phyloP scores from a whole-genome alignment of 1,140 invertebrate species.

The Brachionus paranguensis region DNA sequence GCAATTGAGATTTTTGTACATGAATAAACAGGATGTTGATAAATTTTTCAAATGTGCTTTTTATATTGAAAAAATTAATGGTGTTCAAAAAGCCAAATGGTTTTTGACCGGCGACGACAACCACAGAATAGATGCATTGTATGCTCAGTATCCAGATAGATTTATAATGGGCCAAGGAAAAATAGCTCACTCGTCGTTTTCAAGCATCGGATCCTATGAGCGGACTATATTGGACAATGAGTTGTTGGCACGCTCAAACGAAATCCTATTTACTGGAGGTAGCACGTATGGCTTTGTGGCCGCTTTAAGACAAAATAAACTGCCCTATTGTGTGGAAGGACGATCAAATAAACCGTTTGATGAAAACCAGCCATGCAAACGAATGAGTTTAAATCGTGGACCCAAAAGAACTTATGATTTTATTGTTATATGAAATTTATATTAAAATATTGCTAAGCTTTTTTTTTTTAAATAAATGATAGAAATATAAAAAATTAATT shows the following conservation, averaged over 20 bases:
- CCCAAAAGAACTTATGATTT: background rate
- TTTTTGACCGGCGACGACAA: background rate
- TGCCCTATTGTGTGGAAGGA: conserved; percentile 10
- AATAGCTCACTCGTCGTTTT: background rate
- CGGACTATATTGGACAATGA: background rate
- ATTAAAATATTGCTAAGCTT: background rate
- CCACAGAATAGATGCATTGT: background rate
- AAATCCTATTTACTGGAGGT: conserved; percentile 9
- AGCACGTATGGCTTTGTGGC: conserved; percentile 13
- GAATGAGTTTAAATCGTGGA: conserved; percentile 2
- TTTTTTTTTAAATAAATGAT: background rate
- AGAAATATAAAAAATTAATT: background rate
- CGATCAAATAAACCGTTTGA: background rate
- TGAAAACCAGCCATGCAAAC: background rate
- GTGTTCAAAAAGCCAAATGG: background rate
- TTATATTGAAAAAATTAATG: conserved; percentile 22
- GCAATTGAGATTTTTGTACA: conserved; percentile 13
- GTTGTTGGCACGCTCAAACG: background rate
- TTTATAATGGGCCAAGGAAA: background rate
- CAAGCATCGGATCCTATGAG: background rate
- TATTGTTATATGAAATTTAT: background rate
- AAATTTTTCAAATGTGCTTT: conserved; percentile 17
- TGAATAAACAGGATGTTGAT: background rate
- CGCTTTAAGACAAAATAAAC: background rate
- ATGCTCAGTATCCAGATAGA: background rate